These are phyloP conservation scores for Mystacornis crossleyi DNA, from an alignment of 2,113 vertebrate species.

Conservation along the genomic window DNA sequence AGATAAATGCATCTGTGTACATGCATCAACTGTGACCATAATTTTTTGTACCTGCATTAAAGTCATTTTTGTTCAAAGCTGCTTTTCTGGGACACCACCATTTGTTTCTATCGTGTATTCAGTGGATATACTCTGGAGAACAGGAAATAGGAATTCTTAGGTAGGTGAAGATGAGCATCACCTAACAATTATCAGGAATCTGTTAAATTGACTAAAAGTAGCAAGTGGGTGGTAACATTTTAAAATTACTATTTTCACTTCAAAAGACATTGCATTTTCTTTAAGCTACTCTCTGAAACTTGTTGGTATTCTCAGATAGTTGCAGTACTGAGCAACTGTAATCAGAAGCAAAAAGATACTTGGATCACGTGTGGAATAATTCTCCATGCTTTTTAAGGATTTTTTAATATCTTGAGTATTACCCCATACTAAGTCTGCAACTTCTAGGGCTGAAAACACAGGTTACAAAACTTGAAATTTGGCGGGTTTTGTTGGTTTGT, in stretches of 20 bases:
- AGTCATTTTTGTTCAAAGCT: neutral
- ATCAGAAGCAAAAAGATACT: neutral
- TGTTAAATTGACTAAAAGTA: neutral
- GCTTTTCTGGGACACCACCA: conserved; percentile 13
- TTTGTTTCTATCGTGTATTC: conserved; percentile 1
- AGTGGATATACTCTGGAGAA: neutral
- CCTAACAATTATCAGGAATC: neutral
- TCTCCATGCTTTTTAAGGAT: neutral
- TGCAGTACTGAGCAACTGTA: neutral
- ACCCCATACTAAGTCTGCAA: neutral
- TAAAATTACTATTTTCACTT: neutral
- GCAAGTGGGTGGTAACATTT: neutral
- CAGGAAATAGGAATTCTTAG: neutral
- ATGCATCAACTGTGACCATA: conserved; percentile 68
- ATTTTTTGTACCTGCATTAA: conserved; percentile 61
- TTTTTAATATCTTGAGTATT: neutral
- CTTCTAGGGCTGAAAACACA: neutral
- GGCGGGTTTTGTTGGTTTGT: neutral
- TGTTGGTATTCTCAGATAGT: neutral
- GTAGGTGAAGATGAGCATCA: neutral
- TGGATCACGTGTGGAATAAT: neutral
- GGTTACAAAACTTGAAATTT: neutral
- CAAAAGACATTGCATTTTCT: neutral
- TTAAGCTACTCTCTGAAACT: neutral
- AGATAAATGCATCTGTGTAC: conserved; percentile 30